Conservation (phyloP, 2,888 invertebrate genomes). For the Antheraea assamensis region DNA sequence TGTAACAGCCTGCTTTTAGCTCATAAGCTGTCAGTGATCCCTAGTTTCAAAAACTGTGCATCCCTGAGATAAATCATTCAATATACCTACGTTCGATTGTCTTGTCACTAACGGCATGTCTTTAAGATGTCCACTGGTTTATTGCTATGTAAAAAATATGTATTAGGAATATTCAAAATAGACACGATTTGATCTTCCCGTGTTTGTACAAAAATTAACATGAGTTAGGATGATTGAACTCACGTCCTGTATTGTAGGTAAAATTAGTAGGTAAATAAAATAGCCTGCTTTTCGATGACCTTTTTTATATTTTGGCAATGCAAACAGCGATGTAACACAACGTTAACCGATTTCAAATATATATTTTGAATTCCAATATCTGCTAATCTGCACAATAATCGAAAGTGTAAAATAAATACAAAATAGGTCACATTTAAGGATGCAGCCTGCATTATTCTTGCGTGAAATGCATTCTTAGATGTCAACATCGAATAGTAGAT, state of each 20-base stretch:
- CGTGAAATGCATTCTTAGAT: neutral
- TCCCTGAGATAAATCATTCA: too few species aligned
- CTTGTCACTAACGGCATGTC: too few species aligned
- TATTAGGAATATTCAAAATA: too few species aligned
- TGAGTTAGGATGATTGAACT: neutral
- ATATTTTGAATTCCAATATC: constrained; percentile 33
- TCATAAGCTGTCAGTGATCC: too few species aligned
- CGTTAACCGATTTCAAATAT: constrained; percentile 38
- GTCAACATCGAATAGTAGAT: neutral
- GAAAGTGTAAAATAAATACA: neutral
- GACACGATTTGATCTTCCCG: too few species aligned
- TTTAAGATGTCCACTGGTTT: too few species aligned
- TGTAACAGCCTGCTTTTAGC: too few species aligned
- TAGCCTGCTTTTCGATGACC: constrained; percentile 33
- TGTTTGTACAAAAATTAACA: too few species aligned
- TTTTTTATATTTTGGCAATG: constrained; percentile 59
- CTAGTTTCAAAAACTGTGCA: too few species aligned
- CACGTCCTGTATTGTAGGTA: neutral
- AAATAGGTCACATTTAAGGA: neutral
- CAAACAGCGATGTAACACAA: constrained; percentile 54
- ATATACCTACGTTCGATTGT: too few species aligned
- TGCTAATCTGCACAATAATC: neutral
- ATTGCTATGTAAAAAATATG: too few species aligned
- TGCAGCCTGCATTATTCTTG: too few species aligned
- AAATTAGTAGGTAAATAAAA: constrained; percentile 27